Evolutionary conservation across 1,140 invertebrate genomes (phyloP).

Genomic region (Lepeophtheirus salmonis): DNA sequence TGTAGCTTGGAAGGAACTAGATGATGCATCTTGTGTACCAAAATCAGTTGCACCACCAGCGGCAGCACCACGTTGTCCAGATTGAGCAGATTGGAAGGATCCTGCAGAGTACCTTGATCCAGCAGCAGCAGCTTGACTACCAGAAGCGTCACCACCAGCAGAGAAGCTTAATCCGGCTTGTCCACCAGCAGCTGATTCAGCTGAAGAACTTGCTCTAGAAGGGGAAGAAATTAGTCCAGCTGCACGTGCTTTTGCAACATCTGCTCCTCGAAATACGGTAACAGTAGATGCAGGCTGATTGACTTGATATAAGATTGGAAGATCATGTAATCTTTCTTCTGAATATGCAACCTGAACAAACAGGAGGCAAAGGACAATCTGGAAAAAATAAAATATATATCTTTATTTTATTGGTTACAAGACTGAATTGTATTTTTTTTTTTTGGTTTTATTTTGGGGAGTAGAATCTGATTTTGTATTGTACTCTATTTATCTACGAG

Average conservation of each 20-base stretch:
- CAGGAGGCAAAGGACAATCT: not conserved
- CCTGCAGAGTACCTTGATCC: not conserved
- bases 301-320: conserved; percentile 12
- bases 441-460: too few relatives aligned
- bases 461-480: too few relatives aligned
- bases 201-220: not conserved
- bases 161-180: too few relatives aligned
- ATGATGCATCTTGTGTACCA: not conserved
- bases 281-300: conserved; percentile 9
- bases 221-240: conserved; percentile 13
- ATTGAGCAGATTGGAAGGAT: not conserved
- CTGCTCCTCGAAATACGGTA: conserved; percentile 11
- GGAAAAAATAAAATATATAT: too few relatives aligned
- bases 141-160: too few relatives aligned
- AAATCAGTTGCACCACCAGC: not conserved
- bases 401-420: too few relatives aligned
- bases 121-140: not conserved
- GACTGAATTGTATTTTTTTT: too few relatives aligned
- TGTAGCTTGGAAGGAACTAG: not conserved
- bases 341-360: not conserved
- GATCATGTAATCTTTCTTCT: not conserved
- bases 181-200: not conserved
- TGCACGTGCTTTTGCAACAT: conserved; percentile 4
- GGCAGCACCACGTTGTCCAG: not conserved
- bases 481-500: too few relatives aligned